These are phyloP conservation scores for Corydoras maculifer DNA, from an alignment of 2,113 vertebrate species.

Conservation along the genomic window DNA sequence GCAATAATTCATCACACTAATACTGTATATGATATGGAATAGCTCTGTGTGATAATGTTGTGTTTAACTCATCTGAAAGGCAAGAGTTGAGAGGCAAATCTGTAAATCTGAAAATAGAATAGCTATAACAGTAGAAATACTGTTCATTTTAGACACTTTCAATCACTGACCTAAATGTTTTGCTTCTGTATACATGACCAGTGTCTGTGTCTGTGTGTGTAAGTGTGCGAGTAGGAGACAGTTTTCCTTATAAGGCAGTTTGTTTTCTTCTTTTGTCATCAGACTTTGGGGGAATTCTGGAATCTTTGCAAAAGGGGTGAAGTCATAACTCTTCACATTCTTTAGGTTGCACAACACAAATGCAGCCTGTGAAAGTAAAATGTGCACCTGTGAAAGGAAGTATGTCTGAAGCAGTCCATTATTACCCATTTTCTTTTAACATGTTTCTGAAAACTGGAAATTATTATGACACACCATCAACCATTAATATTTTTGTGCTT, in stretches of 20 bases:
- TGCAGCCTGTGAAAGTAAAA: constrained; percentile 3
- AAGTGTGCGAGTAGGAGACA: constrained; percentile 55
- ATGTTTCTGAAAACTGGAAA: neutral
- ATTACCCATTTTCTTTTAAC: neutral
- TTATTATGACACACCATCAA: neutral
- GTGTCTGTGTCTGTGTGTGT: constrained; percentile 21
- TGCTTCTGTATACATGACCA: constrained; percentile 3
- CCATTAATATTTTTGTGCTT: neutral
- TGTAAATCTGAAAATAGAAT: constrained; percentile 20
- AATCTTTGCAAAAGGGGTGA: constrained; percentile 72
- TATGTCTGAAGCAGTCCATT: neutral
- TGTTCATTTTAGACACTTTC: neutral
- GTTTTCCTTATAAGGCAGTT: constrained; percentile 84
- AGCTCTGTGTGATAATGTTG: constrained; percentile 27
- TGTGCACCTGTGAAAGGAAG: constrained; percentile 13
- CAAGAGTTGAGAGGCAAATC: constrained; percentile 18
- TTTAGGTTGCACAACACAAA: constrained; percentile 52
- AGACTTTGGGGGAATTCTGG: constrained; percentile 75
- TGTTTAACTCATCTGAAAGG: constrained; percentile 49
- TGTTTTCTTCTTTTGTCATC: constrained; percentile 56
- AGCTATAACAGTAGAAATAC: constrained; percentile 40
- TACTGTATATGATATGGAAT: constrained; percentile 10
- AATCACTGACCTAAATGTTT: neutral
- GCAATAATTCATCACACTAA: constrained; percentile 27
- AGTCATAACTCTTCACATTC: constrained; percentile 69